Evolutionary conservation across 2,797 vertebrate species (phyloP), one percentile per base, ranked within the genome.

Genomic region (Catamblyrhynchus diadema): DNA sequence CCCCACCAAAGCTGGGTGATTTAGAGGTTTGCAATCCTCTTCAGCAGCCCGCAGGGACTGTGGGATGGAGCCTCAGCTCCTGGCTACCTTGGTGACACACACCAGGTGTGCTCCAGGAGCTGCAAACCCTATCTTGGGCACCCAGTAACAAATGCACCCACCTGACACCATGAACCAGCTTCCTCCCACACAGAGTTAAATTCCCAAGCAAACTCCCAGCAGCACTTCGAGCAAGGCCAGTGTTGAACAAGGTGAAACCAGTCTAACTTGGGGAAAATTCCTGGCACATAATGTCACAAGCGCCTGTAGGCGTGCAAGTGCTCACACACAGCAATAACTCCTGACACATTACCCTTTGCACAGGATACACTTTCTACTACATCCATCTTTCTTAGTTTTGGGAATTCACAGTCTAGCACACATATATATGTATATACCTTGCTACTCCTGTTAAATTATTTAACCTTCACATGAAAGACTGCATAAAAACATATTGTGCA

Each of bases 191-290:
- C 41, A 50, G 39, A 81, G 47, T 39, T 65, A 75, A 75, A 79
- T 28, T 88, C 77, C 81, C 64, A 65, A 66, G 37, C 22, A 59
- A 56, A 44, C 24, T 88, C 64, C 45, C 74, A 85, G 80, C 32
- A 92, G 67, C 30, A 47, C 51, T 71, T 27, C 24, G 35, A 92
- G 70, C 35, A 35, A 2, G 64, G 61, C 74, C 53, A 69, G 57
- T 64, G 66, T 47, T 13, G 16, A 90, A 61, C 74, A 66, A 91
- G 91, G 93, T 83, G 35, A 91, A 94, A 89, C 81, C n/a, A 54
- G 88, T 65, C n/a, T 54, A 67, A 82, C 71, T 30, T 59, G 17
- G 67, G 42, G 30, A 64, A 85, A 87, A 82, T 59, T 67, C 82
- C 75, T 91, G 69, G 72, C 57, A 72, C 24, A 8, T 15, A 17